Percentiles rank a stretch among this genome's conserved stretches.
Evolutionary conservation across 2,888 invertebrate species (phyloP).

Genomic region (Drosophila borborema): DNA sequence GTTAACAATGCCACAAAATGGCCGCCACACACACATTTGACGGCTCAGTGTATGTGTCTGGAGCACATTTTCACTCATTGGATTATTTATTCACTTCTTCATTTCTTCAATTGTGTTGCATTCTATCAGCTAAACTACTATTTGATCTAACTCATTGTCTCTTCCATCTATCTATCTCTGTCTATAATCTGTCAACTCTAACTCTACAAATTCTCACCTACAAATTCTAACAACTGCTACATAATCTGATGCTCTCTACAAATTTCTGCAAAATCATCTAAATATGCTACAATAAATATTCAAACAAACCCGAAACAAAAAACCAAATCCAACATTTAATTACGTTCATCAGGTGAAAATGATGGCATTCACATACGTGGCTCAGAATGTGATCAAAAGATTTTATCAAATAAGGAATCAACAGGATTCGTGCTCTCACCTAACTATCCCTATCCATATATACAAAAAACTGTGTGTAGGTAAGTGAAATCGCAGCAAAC

Average conservation of each 20-base stretch:
- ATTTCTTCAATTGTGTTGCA: conserved; percentile 66
- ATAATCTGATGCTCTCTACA: conserved; percentile 40
- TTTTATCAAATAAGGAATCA: conserved; percentile 96
- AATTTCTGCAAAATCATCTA: conserved; percentile 31
- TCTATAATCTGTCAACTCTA: conserved; percentile 5
- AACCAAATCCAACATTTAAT: conserved; percentile 13
- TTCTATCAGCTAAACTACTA: conserved; percentile 29
- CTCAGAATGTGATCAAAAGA: conserved; percentile 99
- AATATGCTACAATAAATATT: conserved; percentile 68
- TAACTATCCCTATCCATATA: conserved; percentile 97
- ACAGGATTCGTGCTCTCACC: conserved; percentile 97
- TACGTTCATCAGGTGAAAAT: conserved; percentile 88
- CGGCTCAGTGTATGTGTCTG: conserved; percentile 78
- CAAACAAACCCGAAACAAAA: conserved; percentile 16
- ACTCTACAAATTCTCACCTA: conserved; percentile 13
- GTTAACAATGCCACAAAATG: conserved; percentile 37
- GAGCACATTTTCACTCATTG: conserved; percentile 37
- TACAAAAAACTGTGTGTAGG: conserved; percentile 97
- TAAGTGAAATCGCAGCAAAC: conserved; percentile 80
- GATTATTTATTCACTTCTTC: conserved; percentile 22
- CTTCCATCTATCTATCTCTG: conserved; percentile 10
- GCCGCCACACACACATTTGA: conserved; percentile 59
- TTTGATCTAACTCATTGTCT: conserved; percentile 18
- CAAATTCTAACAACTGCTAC: conserved; percentile 15
- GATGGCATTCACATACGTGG: conserved; percentile 98